Conservation (phyloP, 2,797 vertebrate genomes). For the Siniperca undulata region DNA sequence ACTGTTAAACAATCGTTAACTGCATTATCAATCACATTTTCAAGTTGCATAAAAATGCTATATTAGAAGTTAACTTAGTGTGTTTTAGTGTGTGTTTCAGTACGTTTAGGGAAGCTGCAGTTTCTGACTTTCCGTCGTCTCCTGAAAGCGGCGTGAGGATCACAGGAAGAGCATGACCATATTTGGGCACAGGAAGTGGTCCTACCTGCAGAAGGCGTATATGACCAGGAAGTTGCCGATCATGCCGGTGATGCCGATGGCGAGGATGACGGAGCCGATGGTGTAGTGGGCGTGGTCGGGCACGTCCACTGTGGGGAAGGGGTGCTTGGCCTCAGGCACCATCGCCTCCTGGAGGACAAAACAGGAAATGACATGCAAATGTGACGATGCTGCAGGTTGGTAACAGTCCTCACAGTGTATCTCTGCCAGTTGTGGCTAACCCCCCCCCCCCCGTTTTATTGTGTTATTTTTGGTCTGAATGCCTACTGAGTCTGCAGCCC, state of each 20-base stretch:
- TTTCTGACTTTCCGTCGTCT: background rate
- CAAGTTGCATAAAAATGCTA: too few species aligned
- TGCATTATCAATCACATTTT: too few species aligned
- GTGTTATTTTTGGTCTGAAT: too few species aligned
- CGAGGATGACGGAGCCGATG: constrained; percentile 91
- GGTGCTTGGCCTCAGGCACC: constrained; percentile 59
- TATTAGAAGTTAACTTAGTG: too few species aligned
- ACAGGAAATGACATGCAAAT: background rate
- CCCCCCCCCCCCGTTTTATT: too few species aligned
- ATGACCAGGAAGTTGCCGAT: constrained; percentile 95
- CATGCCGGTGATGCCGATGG: constrained; percentile 92
- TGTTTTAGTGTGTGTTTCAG: too few species aligned
- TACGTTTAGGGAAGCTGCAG: too few species aligned
- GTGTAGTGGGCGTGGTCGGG: constrained; percentile 94
- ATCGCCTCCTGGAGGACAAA: constrained; percentile 82
- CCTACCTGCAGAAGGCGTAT: constrained; percentile 95
- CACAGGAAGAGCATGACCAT: background rate
- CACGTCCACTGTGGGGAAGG: constrained; percentile 91
- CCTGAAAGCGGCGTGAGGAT: background rate
- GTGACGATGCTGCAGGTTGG: background rate
- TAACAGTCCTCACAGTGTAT: too few species aligned
- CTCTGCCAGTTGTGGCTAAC: too few species aligned
- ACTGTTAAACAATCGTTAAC: too few species aligned
- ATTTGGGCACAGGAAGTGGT: background rate
- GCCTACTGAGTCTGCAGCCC: too few species aligned